Percentiles rank a stretch among this genome's conserved stretches.
phyloP scores from a whole-genome alignment of 92 coral and sea anemone species.

The Parazoanthus swiftii region DNA sequence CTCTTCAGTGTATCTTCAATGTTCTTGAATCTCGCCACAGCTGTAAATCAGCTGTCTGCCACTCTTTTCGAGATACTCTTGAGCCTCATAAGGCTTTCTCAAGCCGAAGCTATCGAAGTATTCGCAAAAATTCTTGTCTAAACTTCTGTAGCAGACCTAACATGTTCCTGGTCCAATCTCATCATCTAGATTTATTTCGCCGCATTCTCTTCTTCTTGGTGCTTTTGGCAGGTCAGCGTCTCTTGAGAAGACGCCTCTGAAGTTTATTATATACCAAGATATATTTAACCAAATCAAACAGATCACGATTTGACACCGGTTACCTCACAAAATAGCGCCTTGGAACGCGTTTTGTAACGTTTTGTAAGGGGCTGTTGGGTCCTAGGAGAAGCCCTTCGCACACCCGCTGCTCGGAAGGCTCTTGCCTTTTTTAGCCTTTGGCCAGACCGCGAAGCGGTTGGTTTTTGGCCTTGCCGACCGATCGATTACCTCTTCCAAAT shows the following conservation, averaged over 20 bases:
- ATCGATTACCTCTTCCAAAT: too few relatives aligned
- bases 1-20: too few relatives aligned
- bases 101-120: not conserved
- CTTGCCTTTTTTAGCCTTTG: too few relatives aligned
- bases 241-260: not conserved
- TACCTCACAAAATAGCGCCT: not conserved
- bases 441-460: too few relatives aligned
- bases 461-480: too few relatives aligned
- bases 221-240: not conserved
- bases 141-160: not conserved
- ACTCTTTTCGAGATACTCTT: not conserved
- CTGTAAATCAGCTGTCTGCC: not conserved
- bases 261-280: not conserved
- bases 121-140: not conserved
- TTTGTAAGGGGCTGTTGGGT: not conserved
- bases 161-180: not conserved
- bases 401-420: too few relatives aligned
- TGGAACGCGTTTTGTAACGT: not conserved
- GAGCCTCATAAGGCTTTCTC: not conserved
- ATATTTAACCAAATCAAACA: not conserved
- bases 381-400: not conserved
- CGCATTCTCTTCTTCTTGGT: conserved; percentile 15
- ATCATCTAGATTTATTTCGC: conserved; percentile 22
- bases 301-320: not conserved
- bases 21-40: not conserved